A percentile compares a stretch with the other conserved stretches of the same genome.
These are phyloP conservation scores for Philotrypesis tridentata DNA, from an alignment of 1,140 invertebrate genomes.

Conservation along the genomic window DNA sequence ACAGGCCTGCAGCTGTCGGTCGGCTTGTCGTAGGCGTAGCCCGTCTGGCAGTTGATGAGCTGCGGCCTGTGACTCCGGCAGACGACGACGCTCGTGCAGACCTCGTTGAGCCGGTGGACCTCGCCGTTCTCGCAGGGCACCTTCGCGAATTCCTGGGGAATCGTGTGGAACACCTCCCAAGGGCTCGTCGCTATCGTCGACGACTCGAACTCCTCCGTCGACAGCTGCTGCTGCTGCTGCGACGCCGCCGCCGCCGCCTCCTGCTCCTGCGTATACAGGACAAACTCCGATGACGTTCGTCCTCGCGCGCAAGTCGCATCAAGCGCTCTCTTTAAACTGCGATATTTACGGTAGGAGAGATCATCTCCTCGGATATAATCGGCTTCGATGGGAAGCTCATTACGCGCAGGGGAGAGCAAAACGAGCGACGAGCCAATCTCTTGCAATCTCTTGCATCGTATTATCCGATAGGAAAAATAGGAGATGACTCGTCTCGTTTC, in stretches of 20 bases:
- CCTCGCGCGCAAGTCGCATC: no score
- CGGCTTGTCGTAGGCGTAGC: slow-evolving; percentile 61
- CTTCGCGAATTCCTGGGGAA: slow-evolving; percentile 56
- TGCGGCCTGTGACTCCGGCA: slow-evolving; percentile 61
- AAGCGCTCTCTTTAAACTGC: no score
- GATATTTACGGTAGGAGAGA: no score
- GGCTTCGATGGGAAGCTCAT: background rate
- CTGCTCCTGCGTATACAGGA: background rate
- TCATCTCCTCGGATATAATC: background rate
- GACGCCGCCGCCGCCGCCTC: no score
- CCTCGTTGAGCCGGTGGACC: slow-evolving; percentile 61
- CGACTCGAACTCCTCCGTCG: slow-evolving; percentile 18
- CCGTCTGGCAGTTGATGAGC: slow-evolving; percentile 61
- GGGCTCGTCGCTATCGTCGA: slow-evolving; percentile 53
- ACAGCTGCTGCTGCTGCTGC: no score
- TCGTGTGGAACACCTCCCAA: slow-evolving; percentile 56
- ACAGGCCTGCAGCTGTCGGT: slow-evolving; percentile 62
- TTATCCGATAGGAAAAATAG: slow-evolving; percentile 2
- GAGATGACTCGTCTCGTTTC: no score
- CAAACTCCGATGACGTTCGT: no score
- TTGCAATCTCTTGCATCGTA: background rate
- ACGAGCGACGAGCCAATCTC: background rate
- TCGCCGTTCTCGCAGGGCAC: slow-evolving; percentile 61
- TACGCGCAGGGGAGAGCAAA: background rate
- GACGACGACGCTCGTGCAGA: slow-evolving; percentile 64